Conservation (phyloP, 92 coral and sea anemone species). For the Epizoanthus rinbou region DNA sequence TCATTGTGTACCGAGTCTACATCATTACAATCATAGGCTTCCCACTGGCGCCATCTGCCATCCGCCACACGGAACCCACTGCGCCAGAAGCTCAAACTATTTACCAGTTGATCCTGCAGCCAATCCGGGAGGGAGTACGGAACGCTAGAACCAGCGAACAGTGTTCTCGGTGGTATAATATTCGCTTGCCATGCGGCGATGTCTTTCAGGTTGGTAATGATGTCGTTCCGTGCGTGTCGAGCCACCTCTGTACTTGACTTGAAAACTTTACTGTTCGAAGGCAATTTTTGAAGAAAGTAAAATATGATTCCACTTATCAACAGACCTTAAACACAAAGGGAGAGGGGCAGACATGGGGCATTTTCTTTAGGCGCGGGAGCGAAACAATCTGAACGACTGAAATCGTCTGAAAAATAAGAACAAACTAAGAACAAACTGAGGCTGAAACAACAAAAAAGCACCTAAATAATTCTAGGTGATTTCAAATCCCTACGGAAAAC, state of each 20-base stretch:
- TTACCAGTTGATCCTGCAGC: constrained; percentile 83
- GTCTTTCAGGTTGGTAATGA: constrained; percentile 60
- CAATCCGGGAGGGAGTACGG: constrained; percentile 64
- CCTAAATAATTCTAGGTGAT: too few relatives aligned
- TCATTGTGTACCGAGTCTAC: constrained; percentile 90
- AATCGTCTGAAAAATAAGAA: too few relatives aligned
- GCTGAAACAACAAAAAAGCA: too few relatives aligned
- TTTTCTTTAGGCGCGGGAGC: too few relatives aligned
- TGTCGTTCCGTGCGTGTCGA: constrained; percentile 56
- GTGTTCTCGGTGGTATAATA: constrained; percentile 45
- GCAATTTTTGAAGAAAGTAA: too few relatives aligned
- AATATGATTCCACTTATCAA: too few relatives aligned
- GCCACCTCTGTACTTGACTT: constrained; percentile 82
- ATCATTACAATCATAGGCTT: constrained; percentile 89
- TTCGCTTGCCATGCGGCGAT: constrained; percentile 73
- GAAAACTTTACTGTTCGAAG: constrained; percentile 58
- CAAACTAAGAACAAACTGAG: too few relatives aligned
- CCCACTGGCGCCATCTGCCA: constrained; percentile 96
- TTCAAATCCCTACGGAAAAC: too few relatives aligned
- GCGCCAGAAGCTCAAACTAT: constrained; percentile 90
- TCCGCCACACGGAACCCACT: constrained; percentile 88
- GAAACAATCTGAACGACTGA: too few relatives aligned
- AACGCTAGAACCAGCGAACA: constrained; percentile 2
- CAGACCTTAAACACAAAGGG: too few relatives aligned
- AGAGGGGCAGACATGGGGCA: too few relatives aligned